Base-by-base conservation (phyloP, 2,113 vertebrate species). In the Panthera uncia region DNA sequence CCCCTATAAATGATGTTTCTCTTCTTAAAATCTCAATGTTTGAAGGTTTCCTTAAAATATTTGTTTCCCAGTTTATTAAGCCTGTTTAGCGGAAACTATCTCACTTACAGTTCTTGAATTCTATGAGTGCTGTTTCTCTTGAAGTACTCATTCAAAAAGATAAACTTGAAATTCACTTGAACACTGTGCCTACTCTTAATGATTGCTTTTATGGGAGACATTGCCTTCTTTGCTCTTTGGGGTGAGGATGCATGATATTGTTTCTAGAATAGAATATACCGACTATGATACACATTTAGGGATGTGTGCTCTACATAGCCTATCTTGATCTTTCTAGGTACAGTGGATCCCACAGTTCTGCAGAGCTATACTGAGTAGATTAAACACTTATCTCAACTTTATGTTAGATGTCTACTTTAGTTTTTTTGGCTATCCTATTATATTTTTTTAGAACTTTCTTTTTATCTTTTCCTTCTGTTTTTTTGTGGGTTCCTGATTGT, bases 31-130 rank as follows among this genome's bases (percentile, higher is more conserved):
- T 73, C 41, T 83, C 80, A 27, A 14, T 48, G 65, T 90, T 16
- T 50, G 68, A 90, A 65, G 27, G 6, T 57, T 71, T 98, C n/a
- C 81, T 81, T 89, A 27, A 95, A 90, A 89, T 1, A 94, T 19
- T 71, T 65, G 66, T 45, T 6, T 4, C 25, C 52, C 15, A 11
- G 6, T 33, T 55, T 78, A 79, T n/a, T 10, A 50, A 87, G 19
- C n/a, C 83, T 88, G 33, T 73, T 89, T 50, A 31, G 16, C 45
- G 71, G 73, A 88, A 86, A 84, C 4, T 23, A 76, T 6, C 41
- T 61, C 27, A 50, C 4, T 33, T 48, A 29, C 0, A 71, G 65
- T 86, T 79, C 57, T 81, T 66, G 31, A 29, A 88, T 50, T 95
- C 52, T 57, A 1, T 38, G 86, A 68, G 50, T 82, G 15, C 10